phyloP scores from a whole-genome alignment of 2,113 vertebrate species.

The Dipodomys merriami region DNA sequence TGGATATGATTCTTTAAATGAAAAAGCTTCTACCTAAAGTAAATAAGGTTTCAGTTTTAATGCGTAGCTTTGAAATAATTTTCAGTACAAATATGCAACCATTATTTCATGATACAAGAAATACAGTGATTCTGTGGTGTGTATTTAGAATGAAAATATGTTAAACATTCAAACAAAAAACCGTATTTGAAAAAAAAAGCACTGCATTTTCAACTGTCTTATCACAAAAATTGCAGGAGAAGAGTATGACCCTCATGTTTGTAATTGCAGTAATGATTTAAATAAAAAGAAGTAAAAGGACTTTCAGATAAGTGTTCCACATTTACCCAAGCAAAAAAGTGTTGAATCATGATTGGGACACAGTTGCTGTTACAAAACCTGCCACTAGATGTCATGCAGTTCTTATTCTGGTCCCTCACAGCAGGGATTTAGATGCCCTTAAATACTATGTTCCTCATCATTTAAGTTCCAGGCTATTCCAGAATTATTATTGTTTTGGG shows the following conservation, averaged over 20 bases:
- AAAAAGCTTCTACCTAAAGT: background rate
- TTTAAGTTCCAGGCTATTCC: constrained; percentile 34
- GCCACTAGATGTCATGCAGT: constrained; percentile 77
- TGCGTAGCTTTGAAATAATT: too few species aligned
- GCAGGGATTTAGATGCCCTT: background rate
- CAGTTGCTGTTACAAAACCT: background rate
- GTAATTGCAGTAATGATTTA: background rate
- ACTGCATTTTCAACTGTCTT: rapidly evolving
- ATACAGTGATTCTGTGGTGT: background rate
- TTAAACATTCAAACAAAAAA: background rate
- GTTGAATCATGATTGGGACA: background rate
- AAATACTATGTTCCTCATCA: background rate
- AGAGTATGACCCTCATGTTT: background rate
- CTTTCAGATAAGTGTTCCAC: background rate
- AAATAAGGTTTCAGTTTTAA: constrained; percentile 46
- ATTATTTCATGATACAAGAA: background rate
- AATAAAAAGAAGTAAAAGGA: background rate
- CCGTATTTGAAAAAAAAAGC: background rate
- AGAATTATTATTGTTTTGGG: background rate
- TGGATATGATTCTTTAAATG: background rate
- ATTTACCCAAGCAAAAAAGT: background rate
- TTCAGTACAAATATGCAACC: background rate
- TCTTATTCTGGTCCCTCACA: constrained; percentile 30
- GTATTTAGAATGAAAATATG: background rate
- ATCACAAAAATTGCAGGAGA: background rate